These are phyloP conservation scores for Polylopha cassiicola DNA, from an alignment of 2,888 invertebrate species.

Conservation along the genomic window DNA sequence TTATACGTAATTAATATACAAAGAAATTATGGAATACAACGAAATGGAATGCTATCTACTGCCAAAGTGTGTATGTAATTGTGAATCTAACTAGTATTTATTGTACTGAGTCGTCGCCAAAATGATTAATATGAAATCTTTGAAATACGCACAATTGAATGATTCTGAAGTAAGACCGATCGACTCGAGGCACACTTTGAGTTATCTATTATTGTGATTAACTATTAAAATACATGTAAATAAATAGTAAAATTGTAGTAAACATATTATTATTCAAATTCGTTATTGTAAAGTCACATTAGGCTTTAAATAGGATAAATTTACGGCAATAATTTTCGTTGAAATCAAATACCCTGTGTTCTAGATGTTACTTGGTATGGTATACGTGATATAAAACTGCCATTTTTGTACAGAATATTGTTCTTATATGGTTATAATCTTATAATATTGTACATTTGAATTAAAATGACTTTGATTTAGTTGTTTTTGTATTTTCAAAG, in stretches of 20 bases:
- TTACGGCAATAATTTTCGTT: constrained; percentile 56
- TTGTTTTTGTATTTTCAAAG: constrained; percentile 23
- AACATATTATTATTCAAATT: constrained; percentile 36
- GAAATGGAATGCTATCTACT: too few species aligned
- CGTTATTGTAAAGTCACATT: constrained; percentile 32
- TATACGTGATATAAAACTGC: constrained; percentile 72
- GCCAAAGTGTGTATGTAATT: too few species aligned
- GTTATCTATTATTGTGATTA: constrained; percentile 36
- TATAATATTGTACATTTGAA: constrained; percentile 12
- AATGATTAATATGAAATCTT: constrained; percentile 21
- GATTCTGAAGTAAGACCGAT: constrained; percentile 41
- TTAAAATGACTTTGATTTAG: constrained; percentile 8
- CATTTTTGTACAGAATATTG: constrained; percentile 58
- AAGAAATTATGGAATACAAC: too few species aligned
- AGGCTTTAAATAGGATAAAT: constrained; percentile 32
- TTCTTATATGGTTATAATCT: constrained; percentile 36
- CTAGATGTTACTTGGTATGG: constrained; percentile 48
- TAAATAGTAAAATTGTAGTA: constrained; percentile 36
- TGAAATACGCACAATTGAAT: constrained; percentile 45
- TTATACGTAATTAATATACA: too few species aligned
- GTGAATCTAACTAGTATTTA: too few species aligned
- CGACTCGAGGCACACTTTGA: constrained; percentile 45
- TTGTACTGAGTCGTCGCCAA: too few species aligned
- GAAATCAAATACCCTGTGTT: constrained; percentile 43
- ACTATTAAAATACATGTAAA: constrained; percentile 44